These are phyloP conservation scores for Fabriciana adippe DNA, from an alignment of 2,888 invertebrate species.

Conservation along the genomic window DNA sequence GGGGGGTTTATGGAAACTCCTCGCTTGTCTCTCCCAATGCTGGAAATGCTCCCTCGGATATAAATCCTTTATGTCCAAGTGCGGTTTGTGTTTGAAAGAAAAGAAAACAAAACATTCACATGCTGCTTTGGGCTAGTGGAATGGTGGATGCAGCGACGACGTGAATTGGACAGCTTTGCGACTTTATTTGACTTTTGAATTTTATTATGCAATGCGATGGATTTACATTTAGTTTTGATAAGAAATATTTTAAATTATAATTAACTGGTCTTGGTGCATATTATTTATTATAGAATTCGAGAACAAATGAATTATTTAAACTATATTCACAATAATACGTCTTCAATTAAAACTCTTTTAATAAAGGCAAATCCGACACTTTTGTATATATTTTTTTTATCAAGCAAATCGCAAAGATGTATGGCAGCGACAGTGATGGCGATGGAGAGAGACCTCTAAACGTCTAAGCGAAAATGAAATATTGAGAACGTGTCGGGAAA, in stretches of 20 bases:
- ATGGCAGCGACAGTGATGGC: conserved; percentile 59
- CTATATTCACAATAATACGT: background rate
- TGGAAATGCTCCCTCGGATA: conserved; percentile 85
- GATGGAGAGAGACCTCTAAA: conserved; percentile 67
- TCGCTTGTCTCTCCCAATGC: conserved; percentile 86
- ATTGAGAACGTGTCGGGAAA: conserved; percentile 66
- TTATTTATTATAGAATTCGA: no score
- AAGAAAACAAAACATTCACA: conserved; percentile 83
- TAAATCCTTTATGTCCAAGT: conserved; percentile 81
- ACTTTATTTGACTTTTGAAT: conserved; percentile 36
- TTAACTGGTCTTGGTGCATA: no score
- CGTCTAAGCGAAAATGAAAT: conserved; percentile 66
- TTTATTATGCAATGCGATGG: background rate
- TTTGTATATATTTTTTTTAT: conserved; percentile 3
- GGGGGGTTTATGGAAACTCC: conserved; percentile 82
- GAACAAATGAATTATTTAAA: background rate
- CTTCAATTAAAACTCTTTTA: background rate
- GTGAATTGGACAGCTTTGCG: conserved; percentile 64
- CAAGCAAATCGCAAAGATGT: conserved; percentile 51
- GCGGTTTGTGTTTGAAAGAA: conserved; percentile 81
- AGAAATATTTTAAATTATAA: no score
- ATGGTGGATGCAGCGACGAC: conserved; percentile 74
- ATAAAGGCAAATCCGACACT: conserved; percentile 1
- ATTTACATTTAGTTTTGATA: background rate
- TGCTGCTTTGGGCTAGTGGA: conserved; percentile 78